Conservation (phyloP, 2,113 vertebrate genomes). For the Ptilorrhoa leucosticta region DNA sequence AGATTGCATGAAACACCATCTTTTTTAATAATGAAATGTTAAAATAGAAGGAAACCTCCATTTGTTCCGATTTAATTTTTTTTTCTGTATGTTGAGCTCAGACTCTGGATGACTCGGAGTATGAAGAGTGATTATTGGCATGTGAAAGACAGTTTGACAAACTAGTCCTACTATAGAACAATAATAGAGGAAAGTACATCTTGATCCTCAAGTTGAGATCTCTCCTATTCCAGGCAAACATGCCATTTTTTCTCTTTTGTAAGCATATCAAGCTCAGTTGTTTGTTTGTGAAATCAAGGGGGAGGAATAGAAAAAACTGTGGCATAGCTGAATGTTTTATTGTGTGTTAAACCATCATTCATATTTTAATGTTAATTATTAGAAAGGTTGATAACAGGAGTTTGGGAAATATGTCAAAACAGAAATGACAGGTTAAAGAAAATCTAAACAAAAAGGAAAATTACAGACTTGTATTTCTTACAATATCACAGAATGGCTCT, state of each 20-base stretch:
- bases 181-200: background rate
- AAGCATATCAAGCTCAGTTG: background rate
- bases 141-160: background rate
- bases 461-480: background rate
- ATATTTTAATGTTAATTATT: background rate
- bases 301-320: background rate
- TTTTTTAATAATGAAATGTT: background rate
- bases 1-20: background rate
- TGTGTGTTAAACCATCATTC: background rate
- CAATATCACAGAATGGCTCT: background rate
- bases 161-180: background rate
- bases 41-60: background rate
- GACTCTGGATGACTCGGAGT: background rate
- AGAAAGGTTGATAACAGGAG: background rate
- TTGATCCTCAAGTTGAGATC: background rate
- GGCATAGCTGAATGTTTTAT: background rate
- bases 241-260: background rate
- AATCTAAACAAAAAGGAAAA: conserved; percentile 20
- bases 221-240: background rate
- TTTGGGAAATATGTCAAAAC: conserved; percentile 19
- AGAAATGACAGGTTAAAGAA: conserved; percentile 10
- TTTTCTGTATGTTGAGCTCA: background rate
- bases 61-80: background rate
- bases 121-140: background rate
- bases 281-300: background rate